Base-by-base conservation (phyloP, 1,140 invertebrate genomes). In the Apis florea region DNA sequence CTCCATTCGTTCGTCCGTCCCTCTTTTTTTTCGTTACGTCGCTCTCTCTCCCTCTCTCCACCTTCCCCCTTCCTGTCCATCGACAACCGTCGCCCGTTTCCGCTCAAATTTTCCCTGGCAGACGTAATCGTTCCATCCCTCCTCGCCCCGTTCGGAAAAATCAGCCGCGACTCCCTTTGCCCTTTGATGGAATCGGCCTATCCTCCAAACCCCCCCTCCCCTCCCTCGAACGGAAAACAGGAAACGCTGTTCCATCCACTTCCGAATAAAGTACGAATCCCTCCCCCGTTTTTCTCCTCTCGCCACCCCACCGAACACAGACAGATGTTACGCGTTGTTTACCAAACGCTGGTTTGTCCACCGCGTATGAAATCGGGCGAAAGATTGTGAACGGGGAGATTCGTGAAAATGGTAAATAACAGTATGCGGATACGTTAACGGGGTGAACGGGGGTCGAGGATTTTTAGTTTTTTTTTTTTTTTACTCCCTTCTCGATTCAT, bases 71-170 rank as follows among this genome's bases (percentile, higher is more conserved):
- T 67, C 59, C 58, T 78, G 51, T 73, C 83, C 61, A 13, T 63
- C 73, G 63, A 69, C 74, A 63, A 73, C 61, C 73, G 76, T 53
- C 75, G 74, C 75, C 58, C 67, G 85, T 88, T 88, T 83, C 75
- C 83, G 79, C 61, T 85, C 79, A 80, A 87, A 88, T 87, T 88
- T 88, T 87, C 67, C 82, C 51, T 40, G 59, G 61, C 77, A 71
- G 79, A 71, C 76, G 86, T 82, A 87, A 87, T 87, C 83, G 79
- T 26, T 84, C 49, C 31, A 4, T 40, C 31, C 31, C 31, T 31
- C 31, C 31, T 3, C 31, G 2, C 31, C 64, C 64, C 85, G 68
- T 61, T 79, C 66, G 73, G 56, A 87, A 61, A 82, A 79, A 79
- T 58, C 56, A 68, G 49, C 49, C 61, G 76, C 69, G 56, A 73